A percentile compares a stretch with the other conserved stretches of the same genome.
These are phyloP conservation scores for Diachasma alloeum DNA, from an alignment of 1,140 invertebrate species.

Conservation along the genomic window DNA sequence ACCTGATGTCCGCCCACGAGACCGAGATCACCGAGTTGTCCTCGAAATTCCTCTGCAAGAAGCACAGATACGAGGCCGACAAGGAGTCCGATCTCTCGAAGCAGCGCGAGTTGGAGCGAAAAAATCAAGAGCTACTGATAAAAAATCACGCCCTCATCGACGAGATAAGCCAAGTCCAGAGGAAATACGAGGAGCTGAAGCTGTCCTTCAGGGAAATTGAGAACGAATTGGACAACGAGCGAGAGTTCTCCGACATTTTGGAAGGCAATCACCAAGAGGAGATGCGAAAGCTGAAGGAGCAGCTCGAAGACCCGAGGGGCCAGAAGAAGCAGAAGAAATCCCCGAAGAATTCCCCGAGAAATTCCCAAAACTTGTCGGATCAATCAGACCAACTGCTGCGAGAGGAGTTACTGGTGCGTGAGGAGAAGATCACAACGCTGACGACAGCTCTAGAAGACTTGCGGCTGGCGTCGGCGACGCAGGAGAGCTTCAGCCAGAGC, in stretches of 20 bases:
- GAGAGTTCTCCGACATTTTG: background rate
- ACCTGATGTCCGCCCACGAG: slow-evolving; percentile 41
- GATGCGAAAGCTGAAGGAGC: slow-evolving; percentile 40
- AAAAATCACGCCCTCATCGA: slow-evolving; percentile 40
- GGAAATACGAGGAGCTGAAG: slow-evolving; percentile 44
- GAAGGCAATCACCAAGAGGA: slow-evolving; percentile 43
- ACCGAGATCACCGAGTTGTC: slow-evolving; percentile 49
- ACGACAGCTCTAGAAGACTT: slow-evolving; percentile 45
- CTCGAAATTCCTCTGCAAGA: slow-evolving; percentile 40
- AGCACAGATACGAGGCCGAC: background rate
- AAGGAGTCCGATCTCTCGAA: background rate
- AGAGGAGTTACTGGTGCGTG: slow-evolving; percentile 1
- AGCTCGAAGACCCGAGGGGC: slow-evolving; percentile 34
- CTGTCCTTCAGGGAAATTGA: slow-evolving; percentile 23
- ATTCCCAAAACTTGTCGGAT: background rate
- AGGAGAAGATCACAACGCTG: slow-evolving; percentile 49
- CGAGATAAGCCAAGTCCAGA: slow-evolving; percentile 44
- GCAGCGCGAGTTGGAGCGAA: background rate
- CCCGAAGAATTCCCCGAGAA: background rate
- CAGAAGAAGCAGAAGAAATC: slow-evolving; percentile 53
- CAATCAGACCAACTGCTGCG: background rate
- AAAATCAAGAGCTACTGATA: slow-evolving; percentile 6
- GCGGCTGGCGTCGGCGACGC: background rate
- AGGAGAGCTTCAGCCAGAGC: slow-evolving; percentile 58
- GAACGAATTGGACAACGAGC: slow-evolving; percentile 37